These are phyloP conservation scores for Leucophenga varia DNA, from an alignment of 1,140 invertebrate species.

Conservation along the genomic window DNA sequence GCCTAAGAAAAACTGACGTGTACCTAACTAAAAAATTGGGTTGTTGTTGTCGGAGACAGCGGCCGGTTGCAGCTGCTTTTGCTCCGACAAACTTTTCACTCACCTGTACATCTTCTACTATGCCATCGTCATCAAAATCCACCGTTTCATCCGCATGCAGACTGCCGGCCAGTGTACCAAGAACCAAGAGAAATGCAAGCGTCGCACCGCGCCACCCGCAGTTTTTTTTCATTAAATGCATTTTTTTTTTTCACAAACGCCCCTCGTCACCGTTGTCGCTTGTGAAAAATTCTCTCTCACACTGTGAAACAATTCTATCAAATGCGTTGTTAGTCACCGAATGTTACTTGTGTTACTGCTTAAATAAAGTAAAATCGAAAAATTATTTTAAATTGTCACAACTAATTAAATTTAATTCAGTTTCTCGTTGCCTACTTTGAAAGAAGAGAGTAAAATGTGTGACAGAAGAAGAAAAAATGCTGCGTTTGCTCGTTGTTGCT, in stretches of 20 bases:
- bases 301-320: no score
- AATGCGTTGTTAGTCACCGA: conserved; percentile 29
- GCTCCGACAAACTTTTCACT: conserved; percentile 19
- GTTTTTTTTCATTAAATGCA: neutral
- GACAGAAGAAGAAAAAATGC: conserved; percentile 13
- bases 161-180: conserved; percentile 17
- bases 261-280: conserved; percentile 3
- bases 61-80: neutral
- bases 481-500: conserved; percentile 29
- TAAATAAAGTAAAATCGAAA: conserved; percentile 24
- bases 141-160: conserved; percentile 23
- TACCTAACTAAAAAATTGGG: no score
- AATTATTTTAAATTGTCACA: conserved; percentile 28
- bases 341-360: conserved; percentile 22
- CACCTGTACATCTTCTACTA: conserved; percentile 49
- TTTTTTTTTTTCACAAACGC: conserved; percentile 18
- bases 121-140: conserved; percentile 41
- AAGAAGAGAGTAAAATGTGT: neutral
- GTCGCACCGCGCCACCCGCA: conserved; percentile 26
- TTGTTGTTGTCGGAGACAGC: no score
- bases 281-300: conserved; percentile 6
- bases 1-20: no score
- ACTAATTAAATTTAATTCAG: conserved; percentile 44
- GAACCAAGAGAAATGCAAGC: conserved; percentile 27
- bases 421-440: conserved; percentile 32